Evolutionary conservation across 1,140 invertebrate species (phyloP).

Genomic region (Carposina sasakii): DNA sequence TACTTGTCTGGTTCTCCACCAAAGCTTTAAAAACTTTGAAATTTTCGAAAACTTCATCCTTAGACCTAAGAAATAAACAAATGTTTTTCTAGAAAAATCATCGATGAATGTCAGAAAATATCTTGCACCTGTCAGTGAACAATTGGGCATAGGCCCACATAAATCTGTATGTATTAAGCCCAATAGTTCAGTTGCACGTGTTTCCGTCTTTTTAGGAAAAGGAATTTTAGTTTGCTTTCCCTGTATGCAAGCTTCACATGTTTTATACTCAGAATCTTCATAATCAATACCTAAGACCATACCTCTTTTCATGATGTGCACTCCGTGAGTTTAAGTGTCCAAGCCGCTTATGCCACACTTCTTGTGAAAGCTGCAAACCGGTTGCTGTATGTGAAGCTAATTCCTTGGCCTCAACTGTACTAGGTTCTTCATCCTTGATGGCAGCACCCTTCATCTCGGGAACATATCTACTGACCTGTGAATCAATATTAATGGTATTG

Average conservation of each 20-base stretch:
- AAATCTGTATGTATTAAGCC: conserved; percentile 19
- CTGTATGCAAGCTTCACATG: conserved; percentile 9
- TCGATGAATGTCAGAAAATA: no score
- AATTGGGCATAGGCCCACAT: conserved; percentile 24
- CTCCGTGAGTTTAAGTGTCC: not conserved
- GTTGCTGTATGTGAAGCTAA: not conserved
- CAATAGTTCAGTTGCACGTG: not conserved
- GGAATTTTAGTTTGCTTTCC: conserved; percentile 8
- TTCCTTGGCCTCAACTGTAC: not conserved
- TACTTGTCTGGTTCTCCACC: no score
- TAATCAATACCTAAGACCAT: conserved; percentile 3
- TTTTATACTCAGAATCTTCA: conserved; percentile 1
- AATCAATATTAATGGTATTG: not conserved
- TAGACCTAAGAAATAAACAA: no score
- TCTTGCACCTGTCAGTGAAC: conserved; percentile 20
- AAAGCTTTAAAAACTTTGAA: no score
- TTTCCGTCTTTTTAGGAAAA: conserved; percentile 14
- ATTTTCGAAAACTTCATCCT: no score
- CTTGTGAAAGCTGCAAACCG: not conserved
- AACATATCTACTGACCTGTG: not conserved
- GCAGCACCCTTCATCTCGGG: no score
- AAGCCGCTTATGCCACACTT: conserved; percentile 4
- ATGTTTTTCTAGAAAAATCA: no score
- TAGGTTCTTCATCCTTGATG: no score
- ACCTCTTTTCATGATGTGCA: conserved; percentile 6